Percentiles rank a stretch among this genome's conserved stretches.
Conservation (phyloP, 1,140 invertebrate genomes). For the Zeugodacus cucurbitae region DNA sequence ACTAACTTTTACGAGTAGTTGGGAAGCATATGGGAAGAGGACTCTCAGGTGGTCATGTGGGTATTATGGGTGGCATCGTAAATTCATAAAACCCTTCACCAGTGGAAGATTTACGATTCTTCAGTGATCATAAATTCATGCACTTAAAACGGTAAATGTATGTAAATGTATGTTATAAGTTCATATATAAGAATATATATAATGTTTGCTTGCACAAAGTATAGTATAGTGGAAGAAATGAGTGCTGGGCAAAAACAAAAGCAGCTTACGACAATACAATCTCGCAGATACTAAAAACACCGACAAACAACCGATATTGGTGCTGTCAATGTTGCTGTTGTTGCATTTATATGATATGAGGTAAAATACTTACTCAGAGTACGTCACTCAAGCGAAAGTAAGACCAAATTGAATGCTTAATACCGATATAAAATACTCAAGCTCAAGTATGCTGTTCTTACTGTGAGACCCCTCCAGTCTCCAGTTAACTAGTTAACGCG, state of each 20-base stretch:
- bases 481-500: neutral
- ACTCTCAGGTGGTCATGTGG: neutral
- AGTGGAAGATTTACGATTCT: neutral
- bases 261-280: slow-evolving; percentile 20
- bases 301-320: neutral
- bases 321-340: neutral
- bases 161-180: neutral
- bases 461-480: neutral
- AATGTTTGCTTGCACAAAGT: neutral
- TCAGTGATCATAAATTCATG: slow-evolving; percentile 26
- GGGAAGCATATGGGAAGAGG: neutral
- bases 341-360: neutral
- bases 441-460: neutral
- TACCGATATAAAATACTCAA: slow-evolving; percentile 30
- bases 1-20: neutral
- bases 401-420: neutral
- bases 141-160: neutral
- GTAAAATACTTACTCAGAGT: neutral
- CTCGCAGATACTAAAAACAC: neutral
- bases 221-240: neutral
- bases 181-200: neutral
- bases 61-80: slow-evolving; percentile 19
- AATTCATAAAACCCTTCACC: slow-evolving; percentile 24
- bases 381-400: slow-evolving; percentile 20
- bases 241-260: neutral